Conservation (phyloP, 2,797 vertebrate species). For the Philypnodon macrostomus region DNA sequence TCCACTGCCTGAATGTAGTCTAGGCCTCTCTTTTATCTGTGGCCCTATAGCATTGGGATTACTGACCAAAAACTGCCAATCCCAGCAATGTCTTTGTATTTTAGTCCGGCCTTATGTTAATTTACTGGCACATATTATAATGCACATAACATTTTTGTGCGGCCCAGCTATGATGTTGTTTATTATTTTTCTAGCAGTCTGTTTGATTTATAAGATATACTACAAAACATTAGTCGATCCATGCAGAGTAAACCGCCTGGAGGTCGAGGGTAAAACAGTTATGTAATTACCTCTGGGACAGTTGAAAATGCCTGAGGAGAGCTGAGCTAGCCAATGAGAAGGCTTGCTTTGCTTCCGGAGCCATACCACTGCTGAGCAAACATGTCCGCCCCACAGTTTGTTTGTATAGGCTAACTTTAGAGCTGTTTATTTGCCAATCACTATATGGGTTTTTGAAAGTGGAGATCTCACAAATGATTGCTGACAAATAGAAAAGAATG, state of each 20-base stretch:
- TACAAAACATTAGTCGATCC: slow-evolving; percentile 36
- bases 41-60: slow-evolving; percentile 66
- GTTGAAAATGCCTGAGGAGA: slow-evolving; percentile 48
- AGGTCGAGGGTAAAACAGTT: slow-evolving; percentile 59
- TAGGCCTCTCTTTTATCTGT: slow-evolving; percentile 69
- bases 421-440: slow-evolving; percentile 51
- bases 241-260: slow-evolving; percentile 35
- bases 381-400: slow-evolving; percentile 53
- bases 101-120: slow-evolving; percentile 26
- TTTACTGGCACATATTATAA: too few species aligned
- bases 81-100: slow-evolving; percentile 72
- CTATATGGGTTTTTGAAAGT: slow-evolving; percentile 23
- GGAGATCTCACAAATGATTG: slow-evolving; percentile 23
- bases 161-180: slow-evolving; percentile 6
- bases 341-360: slow-evolving; percentile 35
- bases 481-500: slow-evolving; percentile 4
- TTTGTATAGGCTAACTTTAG: slow-evolving; percentile 64
- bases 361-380: slow-evolving; percentile 64
- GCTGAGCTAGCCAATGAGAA: slow-evolving; percentile 45
- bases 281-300: slow-evolving; percentile 60
- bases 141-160: too few species aligned
- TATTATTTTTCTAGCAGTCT: slow-evolving; percentile 9
- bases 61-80: slow-evolving; percentile 64
- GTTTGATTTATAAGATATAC: slow-evolving; percentile 33
- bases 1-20: slow-evolving; percentile 64